phyloP scores from a whole-genome alignment of 2,113 vertebrate genomes.

The Megalops atlanticus region DNA sequence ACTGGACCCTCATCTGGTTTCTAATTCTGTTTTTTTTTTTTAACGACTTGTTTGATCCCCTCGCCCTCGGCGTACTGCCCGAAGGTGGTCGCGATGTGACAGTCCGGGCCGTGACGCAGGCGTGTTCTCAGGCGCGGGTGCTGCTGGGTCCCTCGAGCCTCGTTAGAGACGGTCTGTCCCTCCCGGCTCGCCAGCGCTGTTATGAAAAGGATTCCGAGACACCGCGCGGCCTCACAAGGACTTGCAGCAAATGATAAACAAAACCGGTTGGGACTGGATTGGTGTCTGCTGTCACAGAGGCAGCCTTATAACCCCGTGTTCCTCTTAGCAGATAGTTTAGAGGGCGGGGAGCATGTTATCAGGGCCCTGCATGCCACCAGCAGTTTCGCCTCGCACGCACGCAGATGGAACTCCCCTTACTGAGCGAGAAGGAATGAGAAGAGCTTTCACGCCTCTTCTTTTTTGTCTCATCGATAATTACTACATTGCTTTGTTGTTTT shows the following conservation, averaged over 20 bases:
- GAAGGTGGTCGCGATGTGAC: too few species aligned
- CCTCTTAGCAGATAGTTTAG: constrained; percentile 39
- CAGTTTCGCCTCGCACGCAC: background rate
- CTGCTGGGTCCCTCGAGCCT: too few species aligned
- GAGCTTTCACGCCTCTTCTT: background rate
- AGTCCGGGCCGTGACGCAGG: too few species aligned
- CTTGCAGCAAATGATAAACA: background rate
- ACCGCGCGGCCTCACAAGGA: background rate
- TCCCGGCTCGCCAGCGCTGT: constrained; percentile 1
- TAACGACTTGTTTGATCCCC: too few species aligned
- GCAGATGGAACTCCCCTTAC: constrained; percentile 7
- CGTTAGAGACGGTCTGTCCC: background rate
- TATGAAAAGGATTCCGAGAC: background rate
- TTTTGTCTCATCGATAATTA: too few species aligned
- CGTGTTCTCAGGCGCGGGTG: too few species aligned
- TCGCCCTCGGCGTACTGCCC: too few species aligned
- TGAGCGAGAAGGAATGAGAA: constrained; percentile 3
- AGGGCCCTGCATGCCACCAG: constrained; percentile 28
- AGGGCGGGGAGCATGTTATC: constrained; percentile 45
- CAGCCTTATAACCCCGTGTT: constrained; percentile 29
- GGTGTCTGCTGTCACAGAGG: constrained; percentile 5
- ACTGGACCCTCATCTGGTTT: too few species aligned
- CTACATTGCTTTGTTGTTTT: too few species aligned
- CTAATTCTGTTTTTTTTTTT: too few species aligned
- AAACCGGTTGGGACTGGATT: constrained; percentile 20